Evolutionary conservation across 2,113 vertebrate genomes (phyloP).

Genomic region (Cebidichthys violaceus): DNA sequence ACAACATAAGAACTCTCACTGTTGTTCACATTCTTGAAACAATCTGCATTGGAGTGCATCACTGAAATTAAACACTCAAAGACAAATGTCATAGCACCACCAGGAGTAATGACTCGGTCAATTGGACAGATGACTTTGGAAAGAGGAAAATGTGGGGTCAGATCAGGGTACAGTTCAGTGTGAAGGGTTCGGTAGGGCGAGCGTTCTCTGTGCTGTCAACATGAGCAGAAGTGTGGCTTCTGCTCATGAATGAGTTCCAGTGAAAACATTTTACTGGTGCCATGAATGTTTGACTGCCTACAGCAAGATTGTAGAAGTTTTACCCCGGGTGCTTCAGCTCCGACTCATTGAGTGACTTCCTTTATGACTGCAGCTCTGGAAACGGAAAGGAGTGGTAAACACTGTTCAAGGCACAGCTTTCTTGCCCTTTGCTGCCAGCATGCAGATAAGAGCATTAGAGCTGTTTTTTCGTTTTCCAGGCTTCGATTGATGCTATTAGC

Average conservation of each 20-base stretch:
- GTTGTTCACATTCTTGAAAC: not conserved
- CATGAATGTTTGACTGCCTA: slow-evolving; percentile 53
- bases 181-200: not conserved
- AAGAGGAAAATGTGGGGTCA: not conserved
- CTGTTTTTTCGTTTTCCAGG: slow-evolving; percentile 66
- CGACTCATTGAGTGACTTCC: slow-evolving; percentile 60
- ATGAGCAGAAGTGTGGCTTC: slow-evolving; percentile 17
- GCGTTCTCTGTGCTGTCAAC: slow-evolving; percentile 14
- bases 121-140: slow-evolving; percentile 40
- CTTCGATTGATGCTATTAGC: slow-evolving; percentile 72
- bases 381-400: slow-evolving; percentile 60
- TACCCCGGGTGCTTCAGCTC: slow-evolving; percentile 55
- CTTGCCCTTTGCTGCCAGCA: slow-evolving; percentile 71
- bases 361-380: slow-evolving; percentile 48
- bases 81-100: slow-evolving; percentile 22
- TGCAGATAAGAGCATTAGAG: slow-evolving; percentile 79
- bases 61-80: slow-evolving; percentile 40
- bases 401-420: slow-evolving; percentile 64
- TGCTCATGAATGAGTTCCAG: slow-evolving; percentile 50
- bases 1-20: slow-evolving; percentile 17
- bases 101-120: slow-evolving; percentile 40
- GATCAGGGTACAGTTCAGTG: not conserved
- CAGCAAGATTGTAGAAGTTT: slow-evolving; percentile 49
- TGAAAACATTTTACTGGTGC: slow-evolving; percentile 39
- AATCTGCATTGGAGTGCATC: slow-evolving; percentile 26